Evolutionary conservation across 2,888 invertebrate species (phyloP), one percentile per base, ranked within the genome.

Genomic region (Catonia carolina): DNA sequence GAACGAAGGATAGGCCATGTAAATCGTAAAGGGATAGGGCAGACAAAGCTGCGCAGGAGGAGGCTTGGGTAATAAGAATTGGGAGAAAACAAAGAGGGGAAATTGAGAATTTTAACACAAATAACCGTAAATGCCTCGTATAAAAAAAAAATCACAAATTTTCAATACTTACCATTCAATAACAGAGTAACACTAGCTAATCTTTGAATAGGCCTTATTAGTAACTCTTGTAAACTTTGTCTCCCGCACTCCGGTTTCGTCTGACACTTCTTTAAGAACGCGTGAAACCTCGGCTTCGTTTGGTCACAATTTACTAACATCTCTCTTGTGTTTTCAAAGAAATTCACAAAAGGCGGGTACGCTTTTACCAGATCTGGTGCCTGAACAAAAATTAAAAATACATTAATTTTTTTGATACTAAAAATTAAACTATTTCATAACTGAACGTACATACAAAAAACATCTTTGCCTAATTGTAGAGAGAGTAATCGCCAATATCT

Each of bases 341-440:
- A 97, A 77, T 99, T 99, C 55, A 99, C 89, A 76, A 95, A 99
- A 17, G 96, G 94, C 61, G 97, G 97, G 77, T 99, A 99, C 1
- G 94, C 91, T 74, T 91, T 94, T 64, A 89, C 81, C 71, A 98
- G 78, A 69, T 89, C 92, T 54, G 88, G 85, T 53, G 89, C 86
- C 78, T 78, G 66, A 10, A 69, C 59, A 31, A 58, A 60, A 55
- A 59, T 47, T 49, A 42, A 39, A 49, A 33, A 33, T 22, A 12
- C 51, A 55, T 55, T 3, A 3, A 15, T 42, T 8, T 4, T 15
- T 42, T 42, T 14, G 10, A 42, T 15, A 14, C 2, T 17, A 18
- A 42, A 18, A 15, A 14, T 42, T 15, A 3, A 15, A 4, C 27
- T 14, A 17, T 55, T 36, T 1, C 10, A 54, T 8, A 36, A 10